Conservation (phyloP, 2,888 invertebrate species). For the Papilio elwesi region DNA sequence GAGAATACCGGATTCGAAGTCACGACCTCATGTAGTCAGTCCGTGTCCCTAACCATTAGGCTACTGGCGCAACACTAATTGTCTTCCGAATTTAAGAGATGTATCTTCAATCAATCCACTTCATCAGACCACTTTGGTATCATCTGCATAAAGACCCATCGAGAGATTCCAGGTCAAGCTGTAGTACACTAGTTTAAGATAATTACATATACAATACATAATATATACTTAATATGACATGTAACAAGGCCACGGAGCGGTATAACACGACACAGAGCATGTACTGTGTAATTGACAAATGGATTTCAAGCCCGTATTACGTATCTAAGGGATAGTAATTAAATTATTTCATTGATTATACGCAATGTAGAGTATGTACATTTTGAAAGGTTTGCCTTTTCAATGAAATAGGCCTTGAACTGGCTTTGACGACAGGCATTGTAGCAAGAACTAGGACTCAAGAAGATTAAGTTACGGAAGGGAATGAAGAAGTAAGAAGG, state of each 20-base stretch:
- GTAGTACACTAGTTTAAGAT: neutral
- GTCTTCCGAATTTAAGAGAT: no score
- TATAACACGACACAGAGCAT: constrained; percentile 7
- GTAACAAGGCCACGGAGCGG: constrained; percentile 1
- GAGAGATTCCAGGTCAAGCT: neutral
- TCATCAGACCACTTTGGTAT: neutral
- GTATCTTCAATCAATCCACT: no score
- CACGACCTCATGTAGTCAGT: no score
- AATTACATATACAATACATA: no score
- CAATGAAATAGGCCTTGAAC: neutral
- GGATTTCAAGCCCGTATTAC: constrained; percentile 31
- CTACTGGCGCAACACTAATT: no score
- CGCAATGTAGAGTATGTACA: neutral
- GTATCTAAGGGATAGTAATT: constrained; percentile 31
- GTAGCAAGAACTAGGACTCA: no score
- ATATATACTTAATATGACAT: neutral
- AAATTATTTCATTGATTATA: constrained; percentile 9
- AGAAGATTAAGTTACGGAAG: no score
- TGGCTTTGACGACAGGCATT: neutral
- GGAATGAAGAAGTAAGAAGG: no score
- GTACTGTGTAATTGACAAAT: constrained; percentile 37
- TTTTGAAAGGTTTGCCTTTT: neutral
- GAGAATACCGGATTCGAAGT: no score
- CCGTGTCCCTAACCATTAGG: no score
- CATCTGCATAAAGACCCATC: no score